Evolutionary conservation across 2,113 vertebrate genomes (phyloP).

Genomic region (Grammatotria lemairii): DNA sequence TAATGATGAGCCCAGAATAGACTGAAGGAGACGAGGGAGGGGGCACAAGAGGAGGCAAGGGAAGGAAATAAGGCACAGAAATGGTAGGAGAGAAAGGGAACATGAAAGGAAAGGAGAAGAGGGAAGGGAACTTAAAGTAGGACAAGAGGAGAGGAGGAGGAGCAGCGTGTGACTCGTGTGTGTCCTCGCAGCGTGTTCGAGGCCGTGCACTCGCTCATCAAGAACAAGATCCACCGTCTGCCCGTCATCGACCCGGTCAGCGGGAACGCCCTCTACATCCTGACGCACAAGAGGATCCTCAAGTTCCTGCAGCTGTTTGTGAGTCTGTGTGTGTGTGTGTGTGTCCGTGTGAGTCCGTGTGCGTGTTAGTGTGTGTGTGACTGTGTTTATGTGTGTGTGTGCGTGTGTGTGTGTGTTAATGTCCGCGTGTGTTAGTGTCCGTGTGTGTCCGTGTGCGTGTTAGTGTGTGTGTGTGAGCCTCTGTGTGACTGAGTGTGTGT

Average conservation of each 20-base stretch:
- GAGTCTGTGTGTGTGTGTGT: slow-evolving; percentile 88
- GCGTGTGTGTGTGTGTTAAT: slow-evolving; percentile 80
- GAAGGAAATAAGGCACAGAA: background rate
- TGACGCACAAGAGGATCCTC: slow-evolving; percentile 98
- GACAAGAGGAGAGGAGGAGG: background rate
- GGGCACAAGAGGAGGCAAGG: background rate
- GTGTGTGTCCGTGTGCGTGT: rapidly evolving
- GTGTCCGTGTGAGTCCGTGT: slow-evolving; percentile 34
- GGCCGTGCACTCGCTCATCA: slow-evolving; percentile 93
- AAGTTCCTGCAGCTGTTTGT: slow-evolving; percentile 99
- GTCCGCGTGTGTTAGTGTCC: slow-evolving; percentile 92
- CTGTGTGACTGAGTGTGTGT: too few relatives aligned
- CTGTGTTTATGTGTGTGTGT: too few relatives aligned
- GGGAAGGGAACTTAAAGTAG: background rate
- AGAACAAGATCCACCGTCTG: slow-evolving; percentile 97
- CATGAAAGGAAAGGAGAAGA: background rate
- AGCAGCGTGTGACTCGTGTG: background rate
- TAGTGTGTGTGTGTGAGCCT: slow-evolving; percentile 87
- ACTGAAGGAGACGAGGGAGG: background rate
- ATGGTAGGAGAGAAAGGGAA: background rate
- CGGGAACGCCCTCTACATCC: slow-evolving; percentile 97
- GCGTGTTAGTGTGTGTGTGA: background rate
- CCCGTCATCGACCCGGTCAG: slow-evolving; percentile 95
- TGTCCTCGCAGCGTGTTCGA: slow-evolving; percentile 79
- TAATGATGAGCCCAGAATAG: background rate